Base-by-base conservation (phyloP, 2,888 invertebrate genomes). In the Agrochola circellaris region DNA sequence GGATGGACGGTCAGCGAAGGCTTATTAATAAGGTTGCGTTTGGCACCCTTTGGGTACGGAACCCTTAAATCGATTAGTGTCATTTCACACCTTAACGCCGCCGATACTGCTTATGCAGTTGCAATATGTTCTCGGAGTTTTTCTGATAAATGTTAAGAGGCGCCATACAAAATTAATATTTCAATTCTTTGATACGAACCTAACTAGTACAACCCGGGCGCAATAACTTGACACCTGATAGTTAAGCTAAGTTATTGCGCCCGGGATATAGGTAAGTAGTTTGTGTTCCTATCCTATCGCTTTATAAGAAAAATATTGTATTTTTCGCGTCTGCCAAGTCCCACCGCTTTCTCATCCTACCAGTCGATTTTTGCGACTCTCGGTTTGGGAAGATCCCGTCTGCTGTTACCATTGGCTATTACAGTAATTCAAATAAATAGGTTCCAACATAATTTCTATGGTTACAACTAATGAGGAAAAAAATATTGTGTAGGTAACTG, bases 41-140 rank as follows among this genome's bases (percentile, higher is more conserved):
- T 38, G 8, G 38, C 7, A 38, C 38, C 38, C 38, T 38, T 38
- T 8, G 8, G 38, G 38, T 38, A 9, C 8, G 38, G 38, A 38
- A 38, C 38, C 38, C 38, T 38, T 1, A 38, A 9, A 38, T 5
- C 56, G 69, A 74, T 75, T 79, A 68, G 58, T 70, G 61, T 75
- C 42, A 66, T 75, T 83, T 80, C 61, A 83, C 72, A 83, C 83
- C 66, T 45, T 34, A 30, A 45, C 64, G 60, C 56, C 38, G 17
- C 56, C 38, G 17, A 11, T 68, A 65, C 17, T 60, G 23, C 20
- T 56, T 30, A 61, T 48, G 56, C n/a, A 38, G 42, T 68, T 61
- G 26, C 20, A 48, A 34, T 26, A 56, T 3, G n/a, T 60, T 45
- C 2, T 65, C 17, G n/a, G n/a, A 54, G 26, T 30, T 13, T 34